Percentiles rank a stretch among this genome's conserved stretches.
These are phyloP conservation scores for Andrena hattorfiana DNA, from an alignment of 2,888 invertebrate species.

Conservation along the genomic window DNA sequence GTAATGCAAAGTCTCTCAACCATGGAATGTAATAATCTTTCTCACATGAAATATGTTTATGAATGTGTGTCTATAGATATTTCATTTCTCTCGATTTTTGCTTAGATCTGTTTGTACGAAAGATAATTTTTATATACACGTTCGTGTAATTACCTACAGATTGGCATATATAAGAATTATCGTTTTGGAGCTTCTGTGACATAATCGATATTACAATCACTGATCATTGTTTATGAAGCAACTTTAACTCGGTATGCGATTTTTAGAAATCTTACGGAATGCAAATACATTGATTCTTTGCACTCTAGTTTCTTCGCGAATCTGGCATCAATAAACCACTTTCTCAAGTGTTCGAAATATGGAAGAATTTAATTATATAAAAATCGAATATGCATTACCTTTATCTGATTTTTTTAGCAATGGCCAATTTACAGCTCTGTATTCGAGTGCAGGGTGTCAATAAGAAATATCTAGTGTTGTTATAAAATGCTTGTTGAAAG, in stretches of 20 bases:
- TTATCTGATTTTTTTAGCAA: neutral
- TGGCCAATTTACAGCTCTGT: neutral
- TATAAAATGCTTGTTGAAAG: slow-evolving; percentile 53
- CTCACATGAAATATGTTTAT: slow-evolving; percentile 31
- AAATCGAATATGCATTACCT: neutral
- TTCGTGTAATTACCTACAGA: slow-evolving; percentile 25
- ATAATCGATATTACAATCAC: slow-evolving; percentile 28
- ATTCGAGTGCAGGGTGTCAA: slow-evolving; percentile 42
- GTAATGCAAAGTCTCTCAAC: slow-evolving; percentile 43
- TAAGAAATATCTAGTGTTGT: slow-evolving; percentile 36
- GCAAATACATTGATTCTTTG: slow-evolving; percentile 46
- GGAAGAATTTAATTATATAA: neutral
- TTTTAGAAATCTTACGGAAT: slow-evolving; percentile 22
- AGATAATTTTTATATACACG: slow-evolving; percentile 34
- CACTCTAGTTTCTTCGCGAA: slow-evolving; percentile 22
- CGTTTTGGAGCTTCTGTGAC: slow-evolving; percentile 43
- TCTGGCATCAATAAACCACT: neutral
- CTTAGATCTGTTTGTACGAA: slow-evolving; percentile 37
- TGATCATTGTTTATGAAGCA: slow-evolving; percentile 28
- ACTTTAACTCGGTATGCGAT: slow-evolving; percentile 13
- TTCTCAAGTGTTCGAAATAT: neutral
- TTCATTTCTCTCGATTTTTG: slow-evolving; percentile 38
- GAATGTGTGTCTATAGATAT: slow-evolving; percentile 44
- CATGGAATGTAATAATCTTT: slow-evolving; percentile 43
- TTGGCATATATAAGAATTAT: slow-evolving; percentile 35